Conservation (phyloP, 2,797 vertebrate species). For the Fistularia tabacaria region DNA sequence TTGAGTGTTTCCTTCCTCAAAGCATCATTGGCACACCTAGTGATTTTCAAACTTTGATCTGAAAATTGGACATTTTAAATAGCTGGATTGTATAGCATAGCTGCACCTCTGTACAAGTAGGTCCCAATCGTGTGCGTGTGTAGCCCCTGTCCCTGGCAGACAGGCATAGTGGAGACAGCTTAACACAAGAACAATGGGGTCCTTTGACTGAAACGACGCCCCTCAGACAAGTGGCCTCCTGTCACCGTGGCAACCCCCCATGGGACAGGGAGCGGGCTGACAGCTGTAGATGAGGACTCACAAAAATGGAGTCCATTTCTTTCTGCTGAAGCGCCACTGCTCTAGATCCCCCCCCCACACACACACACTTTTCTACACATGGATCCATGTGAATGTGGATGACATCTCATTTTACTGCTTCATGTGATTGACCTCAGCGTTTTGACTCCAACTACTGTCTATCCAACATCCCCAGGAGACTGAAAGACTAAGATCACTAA, state of each 20-base stretch:
- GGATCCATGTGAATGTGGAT: conserved; percentile 33
- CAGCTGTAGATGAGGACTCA: conserved; percentile 77
- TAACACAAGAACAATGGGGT: conserved; percentile 81
- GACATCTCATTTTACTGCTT: conserved; percentile 57
- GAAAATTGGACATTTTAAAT: no score
- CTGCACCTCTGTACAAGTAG: conserved; percentile 31
- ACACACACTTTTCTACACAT: no score
- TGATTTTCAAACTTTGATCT: no score
- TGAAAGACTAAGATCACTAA: conserved; percentile 25
- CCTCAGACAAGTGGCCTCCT: conserved; percentile 84
- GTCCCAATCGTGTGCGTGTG: no score
- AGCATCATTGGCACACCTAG: conserved; percentile 1
- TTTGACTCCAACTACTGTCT: conserved; percentile 26
- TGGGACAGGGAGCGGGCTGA: conserved; percentile 73
- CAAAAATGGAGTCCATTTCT: conserved; percentile 75
- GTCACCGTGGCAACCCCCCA: conserved; percentile 83
- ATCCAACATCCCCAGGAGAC: conserved; percentile 14
- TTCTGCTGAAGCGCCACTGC: conserved; percentile 56
- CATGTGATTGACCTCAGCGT: conserved; percentile 53
- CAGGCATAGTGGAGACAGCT: conserved; percentile 76
- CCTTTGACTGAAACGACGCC: conserved; percentile 81
- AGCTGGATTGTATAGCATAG: conserved; percentile 11
- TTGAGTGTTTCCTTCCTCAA: not conserved
- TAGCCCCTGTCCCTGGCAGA: conserved; percentile 69
- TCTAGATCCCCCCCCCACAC: conserved; percentile 35